phyloP scores from a whole-genome alignment of 2,888 invertebrate genomes.

The Erpobdella octoculata region DNA sequence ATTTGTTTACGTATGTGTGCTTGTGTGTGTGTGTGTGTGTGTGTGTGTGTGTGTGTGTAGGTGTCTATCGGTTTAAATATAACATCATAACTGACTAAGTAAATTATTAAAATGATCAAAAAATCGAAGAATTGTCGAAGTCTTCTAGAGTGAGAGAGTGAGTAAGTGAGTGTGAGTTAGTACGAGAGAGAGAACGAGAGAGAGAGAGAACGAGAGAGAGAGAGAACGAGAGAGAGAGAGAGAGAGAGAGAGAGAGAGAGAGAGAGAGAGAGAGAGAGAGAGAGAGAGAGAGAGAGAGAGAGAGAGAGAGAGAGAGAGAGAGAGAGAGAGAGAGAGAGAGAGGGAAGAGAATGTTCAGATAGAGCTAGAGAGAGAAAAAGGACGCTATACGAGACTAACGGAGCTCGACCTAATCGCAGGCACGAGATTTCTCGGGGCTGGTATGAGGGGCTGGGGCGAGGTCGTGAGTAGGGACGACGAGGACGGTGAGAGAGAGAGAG shows the following conservation, averaged over 20 bases:
- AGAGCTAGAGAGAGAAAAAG: neutral
- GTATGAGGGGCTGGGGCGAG: neutral
- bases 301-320: slow-evolving; percentile 30
- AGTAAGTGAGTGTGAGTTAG: neutral
- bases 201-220: too few relatives aligned
- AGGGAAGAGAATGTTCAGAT: neutral
- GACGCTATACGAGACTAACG: slow-evolving; percentile 37
- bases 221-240: too few relatives aligned
- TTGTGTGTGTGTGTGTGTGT: too few relatives aligned
- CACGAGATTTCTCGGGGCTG: slow-evolving; percentile 35
- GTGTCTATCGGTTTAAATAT: neutral
- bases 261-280: slow-evolving; percentile 28
- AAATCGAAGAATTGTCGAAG: neutral
- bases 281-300: slow-evolving; percentile 28
- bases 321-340: neutral
- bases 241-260: slow-evolving; percentile 29
- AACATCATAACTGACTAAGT: neutral
- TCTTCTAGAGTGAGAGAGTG: neutral
- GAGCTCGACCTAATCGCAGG: slow-evolving; percentile 38
- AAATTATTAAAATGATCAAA: neutral
- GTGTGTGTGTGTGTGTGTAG: too few relatives aligned
- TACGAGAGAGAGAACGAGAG: too few relatives aligned
- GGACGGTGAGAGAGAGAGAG: neutral
- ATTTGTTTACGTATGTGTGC: too few relatives aligned
- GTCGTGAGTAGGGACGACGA: neutral